These are phyloP conservation scores for Drosophila littoralis DNA, from an alignment of 1,140 invertebrate genomes.

Conservation along the genomic window DNA sequence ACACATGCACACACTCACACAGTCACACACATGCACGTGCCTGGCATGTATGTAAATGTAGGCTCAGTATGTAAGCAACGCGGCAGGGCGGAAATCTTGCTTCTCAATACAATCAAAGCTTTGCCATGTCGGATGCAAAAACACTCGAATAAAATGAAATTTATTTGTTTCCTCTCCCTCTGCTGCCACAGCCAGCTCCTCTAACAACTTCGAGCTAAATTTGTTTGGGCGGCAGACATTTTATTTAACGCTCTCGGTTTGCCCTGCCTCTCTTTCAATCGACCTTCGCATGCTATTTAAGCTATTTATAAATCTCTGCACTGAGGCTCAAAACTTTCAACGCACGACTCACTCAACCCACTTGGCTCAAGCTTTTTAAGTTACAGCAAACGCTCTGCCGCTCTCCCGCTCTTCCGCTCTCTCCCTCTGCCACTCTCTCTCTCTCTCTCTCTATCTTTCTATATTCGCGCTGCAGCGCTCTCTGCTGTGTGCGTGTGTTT, in stretches of 20 bases:
- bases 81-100: constrained; percentile 64
- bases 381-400: constrained; percentile 7
- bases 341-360: constrained; percentile 37
- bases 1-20: constrained; percentile 10
- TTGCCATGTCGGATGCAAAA: constrained; percentile 58
- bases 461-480: not conserved
- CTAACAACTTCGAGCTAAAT: constrained; percentile 2
- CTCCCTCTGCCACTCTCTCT: not conserved
- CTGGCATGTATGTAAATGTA: constrained; percentile 57
- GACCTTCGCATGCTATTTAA: constrained; percentile 32
- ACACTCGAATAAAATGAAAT: constrained; percentile 75
- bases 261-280: not conserved
- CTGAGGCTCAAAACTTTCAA: constrained; percentile 45
- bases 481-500: constrained; percentile 6
- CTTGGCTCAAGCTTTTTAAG: constrained; percentile 29
- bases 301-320: constrained; percentile 46
- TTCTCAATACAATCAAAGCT: constrained; percentile 65
- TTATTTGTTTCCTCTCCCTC: constrained; percentile 68
- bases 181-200: not conserved
- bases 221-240: constrained; percentile 14
- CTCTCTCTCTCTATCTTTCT: not conserved
- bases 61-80: constrained; percentile 39
- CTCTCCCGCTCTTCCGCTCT: constrained; percentile 1
- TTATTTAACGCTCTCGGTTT: constrained; percentile 20
- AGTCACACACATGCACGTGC: constrained; percentile 20